Evolutionary conservation across 2,797 vertebrate species (phyloP).

Genomic region (Tiaroga cobitis): DNA sequence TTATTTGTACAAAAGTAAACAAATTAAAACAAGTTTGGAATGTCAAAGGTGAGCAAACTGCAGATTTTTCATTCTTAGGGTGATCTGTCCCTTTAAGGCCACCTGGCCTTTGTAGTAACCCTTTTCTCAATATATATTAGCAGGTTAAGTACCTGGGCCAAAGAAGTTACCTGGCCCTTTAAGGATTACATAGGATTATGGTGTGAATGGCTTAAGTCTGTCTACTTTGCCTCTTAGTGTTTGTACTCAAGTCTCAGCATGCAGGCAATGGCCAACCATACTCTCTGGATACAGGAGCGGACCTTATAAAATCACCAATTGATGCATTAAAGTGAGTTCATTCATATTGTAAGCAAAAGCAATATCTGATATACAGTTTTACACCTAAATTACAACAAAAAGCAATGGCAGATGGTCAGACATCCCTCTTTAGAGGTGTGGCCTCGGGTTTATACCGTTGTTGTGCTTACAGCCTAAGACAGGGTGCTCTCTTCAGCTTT

Average conservation of each 20-base stretch:
- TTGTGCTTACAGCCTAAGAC: slow-evolving; percentile 36
- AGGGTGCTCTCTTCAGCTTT: slow-evolving; percentile 33
- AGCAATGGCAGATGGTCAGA: slow-evolving; percentile 66
- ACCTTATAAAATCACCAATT: not conserved
- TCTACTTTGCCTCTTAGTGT: slow-evolving; percentile 53
- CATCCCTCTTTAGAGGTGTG: slow-evolving; percentile 70
- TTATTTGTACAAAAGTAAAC: not conserved
- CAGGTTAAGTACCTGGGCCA: slow-evolving; percentile 33
- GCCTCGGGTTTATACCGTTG: slow-evolving; percentile 64
- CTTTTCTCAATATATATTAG: slow-evolving; percentile 5
- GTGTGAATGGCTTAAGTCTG: slow-evolving; percentile 56
- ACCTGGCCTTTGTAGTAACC: slow-evolving; percentile 7
- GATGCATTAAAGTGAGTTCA: not conserved
- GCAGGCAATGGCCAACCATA: slow-evolving; percentile 20
- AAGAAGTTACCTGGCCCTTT: slow-evolving; percentile 49
- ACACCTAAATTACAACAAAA: slow-evolving; percentile 31
- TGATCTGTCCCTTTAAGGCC: not conserved
- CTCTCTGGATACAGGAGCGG: not conserved
- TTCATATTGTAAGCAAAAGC: not conserved
- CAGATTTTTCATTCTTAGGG: not conserved
- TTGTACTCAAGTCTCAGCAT: slow-evolving; percentile 51
- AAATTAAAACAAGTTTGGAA: not conserved
- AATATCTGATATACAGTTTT: not conserved
- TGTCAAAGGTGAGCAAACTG: not conserved
- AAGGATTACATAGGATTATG: slow-evolving; percentile 55